A percentile compares a stretch with the other conserved stretches of the same genome.
Evolutionary conservation across 2,888 invertebrate species (phyloP).

Genomic region (Scaptomyza cyrtandrae): DNA sequence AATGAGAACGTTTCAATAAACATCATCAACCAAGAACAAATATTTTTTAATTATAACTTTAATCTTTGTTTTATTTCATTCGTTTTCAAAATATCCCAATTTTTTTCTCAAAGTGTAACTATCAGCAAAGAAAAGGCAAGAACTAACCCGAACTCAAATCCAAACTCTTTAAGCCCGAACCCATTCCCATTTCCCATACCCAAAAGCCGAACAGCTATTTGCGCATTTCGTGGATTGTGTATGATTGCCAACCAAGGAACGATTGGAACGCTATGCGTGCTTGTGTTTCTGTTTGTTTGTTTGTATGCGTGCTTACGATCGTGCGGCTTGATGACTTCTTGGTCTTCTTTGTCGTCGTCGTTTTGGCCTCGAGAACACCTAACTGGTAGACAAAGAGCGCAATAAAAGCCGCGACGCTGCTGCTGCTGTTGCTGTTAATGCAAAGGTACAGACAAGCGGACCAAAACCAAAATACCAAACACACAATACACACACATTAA

Average conservation of each 20-base stretch:
- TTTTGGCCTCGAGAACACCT: constrained; percentile 28
- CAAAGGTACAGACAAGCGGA: constrained; percentile 72
- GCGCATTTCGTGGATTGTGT: constrained; percentile 64
- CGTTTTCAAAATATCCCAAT: no score
- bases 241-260: constrained; percentile 43
- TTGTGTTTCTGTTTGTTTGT: constrained; percentile 8
- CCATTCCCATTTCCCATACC: constrained; percentile 31
- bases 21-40: no score
- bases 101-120: background rate
- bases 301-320: constrained; percentile 43
- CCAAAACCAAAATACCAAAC: constrained; percentile 63
- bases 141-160: constrained; percentile 31
- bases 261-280: constrained; percentile 50
- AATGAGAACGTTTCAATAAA: no score
- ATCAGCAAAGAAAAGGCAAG: constrained; percentile 31
- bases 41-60: no score
- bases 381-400: constrained; percentile 73
- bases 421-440: constrained; percentile 38
- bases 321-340: constrained; percentile 60
- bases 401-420: constrained; percentile 58
- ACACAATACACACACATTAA: constrained; percentile 13
- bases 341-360: constrained; percentile 19
- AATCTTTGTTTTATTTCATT: no score
- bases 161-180: constrained; percentile 17
- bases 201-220: constrained; percentile 53